These are phyloP conservation scores for Halesus radiatus DNA, from an alignment of 1,140 invertebrate genomes.

Conservation along the genomic window DNA sequence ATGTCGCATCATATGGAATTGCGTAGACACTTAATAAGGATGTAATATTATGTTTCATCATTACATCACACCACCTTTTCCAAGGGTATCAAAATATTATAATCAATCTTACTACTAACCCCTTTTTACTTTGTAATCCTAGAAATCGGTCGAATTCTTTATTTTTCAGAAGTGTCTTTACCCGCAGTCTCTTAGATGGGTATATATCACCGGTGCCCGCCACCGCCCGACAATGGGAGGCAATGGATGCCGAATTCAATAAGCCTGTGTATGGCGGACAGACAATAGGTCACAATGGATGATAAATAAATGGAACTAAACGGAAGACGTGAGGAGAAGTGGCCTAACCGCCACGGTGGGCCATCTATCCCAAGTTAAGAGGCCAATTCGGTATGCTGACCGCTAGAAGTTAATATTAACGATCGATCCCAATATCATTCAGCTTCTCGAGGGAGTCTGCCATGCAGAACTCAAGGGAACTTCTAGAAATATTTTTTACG, in stretches of 20 bases:
- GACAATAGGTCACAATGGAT: constrained; percentile 29
- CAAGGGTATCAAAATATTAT: neutral
- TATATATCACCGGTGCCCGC: constrained; percentile 4
- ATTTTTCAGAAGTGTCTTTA: constrained; percentile 9
- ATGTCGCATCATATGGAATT: no score
- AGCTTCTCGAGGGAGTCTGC: no score
- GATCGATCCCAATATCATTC: no score
- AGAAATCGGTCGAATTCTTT: constrained; percentile 4
- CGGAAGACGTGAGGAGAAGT: constrained; percentile 5
- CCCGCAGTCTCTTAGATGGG: neutral
- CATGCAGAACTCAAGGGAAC: no score
- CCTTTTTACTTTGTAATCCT: neutral
- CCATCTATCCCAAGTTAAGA: no score
- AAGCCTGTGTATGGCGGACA: constrained; percentile 19
- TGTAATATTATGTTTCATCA: no score
- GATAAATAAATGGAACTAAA: constrained; percentile 46
- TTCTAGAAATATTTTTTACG: no score
- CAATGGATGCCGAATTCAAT: constrained; percentile 39
- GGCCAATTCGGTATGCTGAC: no score
- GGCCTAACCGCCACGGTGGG: no score
- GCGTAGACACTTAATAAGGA: no score
- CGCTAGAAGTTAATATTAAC: no score
- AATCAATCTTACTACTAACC: no score
- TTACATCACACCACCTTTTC: neutral
- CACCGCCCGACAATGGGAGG: neutral